Conservation (phyloP, 2,888 invertebrate genomes). For the Gasteruption jaculator region DNA sequence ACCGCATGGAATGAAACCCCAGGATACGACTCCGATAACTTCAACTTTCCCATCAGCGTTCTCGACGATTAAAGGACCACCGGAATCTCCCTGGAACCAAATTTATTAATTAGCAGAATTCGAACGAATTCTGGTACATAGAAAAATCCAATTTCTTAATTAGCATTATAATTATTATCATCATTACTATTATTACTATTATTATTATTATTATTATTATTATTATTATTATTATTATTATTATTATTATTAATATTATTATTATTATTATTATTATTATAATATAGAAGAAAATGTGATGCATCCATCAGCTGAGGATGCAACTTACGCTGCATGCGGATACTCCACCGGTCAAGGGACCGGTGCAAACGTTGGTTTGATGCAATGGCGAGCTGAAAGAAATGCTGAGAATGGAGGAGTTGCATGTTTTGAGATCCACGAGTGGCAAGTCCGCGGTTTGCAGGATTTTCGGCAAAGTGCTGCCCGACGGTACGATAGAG, state of each 20-base stretch:
- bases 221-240: no score
- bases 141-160: neutral
- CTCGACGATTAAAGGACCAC: slow-evolving; percentile 50
- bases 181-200: no score
- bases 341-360: slow-evolving; percentile 27
- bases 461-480: slow-evolving; percentile 32
- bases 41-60: slow-evolving; percentile 60
- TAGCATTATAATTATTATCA: neutral
- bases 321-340: slow-evolving; percentile 31
- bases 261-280: no score
- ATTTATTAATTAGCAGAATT: neutral
- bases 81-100: slow-evolving; percentile 54
- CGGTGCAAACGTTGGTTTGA: slow-evolving; percentile 28
- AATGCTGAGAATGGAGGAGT: slow-evolving; percentile 16
- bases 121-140: neutral
- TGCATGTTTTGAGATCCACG: slow-evolving; percentile 28
- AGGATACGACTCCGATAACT: slow-evolving; percentile 61
- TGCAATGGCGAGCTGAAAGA: slow-evolving; percentile 26
- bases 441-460: slow-evolving; percentile 35
- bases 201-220: no score
- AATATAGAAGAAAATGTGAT: no score
- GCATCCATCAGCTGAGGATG: no score
- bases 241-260: no score
- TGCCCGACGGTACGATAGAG: slow-evolving; percentile 33
- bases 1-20: slow-evolving; percentile 52